Evolutionary conservation across 2,113 vertebrate genomes (phyloP).

Genomic region (Pithys albifrons): DNA sequence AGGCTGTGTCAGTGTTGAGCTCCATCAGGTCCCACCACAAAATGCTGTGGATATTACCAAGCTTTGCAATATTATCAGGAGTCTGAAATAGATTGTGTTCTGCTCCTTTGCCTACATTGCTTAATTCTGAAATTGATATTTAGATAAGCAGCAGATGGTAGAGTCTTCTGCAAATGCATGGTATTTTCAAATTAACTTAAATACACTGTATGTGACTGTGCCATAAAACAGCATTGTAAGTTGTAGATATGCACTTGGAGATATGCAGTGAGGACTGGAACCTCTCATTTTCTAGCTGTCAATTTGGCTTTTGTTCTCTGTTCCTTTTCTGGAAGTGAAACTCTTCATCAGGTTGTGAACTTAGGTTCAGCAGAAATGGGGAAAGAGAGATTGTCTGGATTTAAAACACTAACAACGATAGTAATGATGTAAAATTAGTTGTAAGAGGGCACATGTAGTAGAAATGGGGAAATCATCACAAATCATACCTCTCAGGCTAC

Average conservation of each 20-base stretch:
- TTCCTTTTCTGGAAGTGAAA: background rate
- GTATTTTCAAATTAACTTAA: conserved; percentile 13
- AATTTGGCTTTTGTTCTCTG: background rate
- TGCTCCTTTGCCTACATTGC: background rate
- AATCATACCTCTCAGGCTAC: background rate
- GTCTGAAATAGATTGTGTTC: background rate
- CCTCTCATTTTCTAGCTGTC: background rate
- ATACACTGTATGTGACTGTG: background rate
- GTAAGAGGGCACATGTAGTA: background rate
- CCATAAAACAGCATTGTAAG: background rate
- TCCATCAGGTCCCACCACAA: background rate
- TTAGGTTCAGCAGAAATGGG: background rate
- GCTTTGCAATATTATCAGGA: background rate
- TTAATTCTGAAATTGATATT: background rate
- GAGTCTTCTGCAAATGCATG: background rate
- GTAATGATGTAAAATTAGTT: background rate
- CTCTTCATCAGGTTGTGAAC: background rate
- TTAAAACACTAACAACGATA: background rate
- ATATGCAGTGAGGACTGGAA: background rate
- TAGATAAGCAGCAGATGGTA: conserved; percentile 15
- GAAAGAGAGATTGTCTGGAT: background rate
- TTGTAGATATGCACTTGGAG: background rate
- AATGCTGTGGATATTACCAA: background rate
- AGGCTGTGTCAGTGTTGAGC: background rate
- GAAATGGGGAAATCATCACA: background rate